Evolutionary conservation across 2,797 vertebrate species (phyloP).

Genomic region (Phataginus tetradactyla): DNA sequence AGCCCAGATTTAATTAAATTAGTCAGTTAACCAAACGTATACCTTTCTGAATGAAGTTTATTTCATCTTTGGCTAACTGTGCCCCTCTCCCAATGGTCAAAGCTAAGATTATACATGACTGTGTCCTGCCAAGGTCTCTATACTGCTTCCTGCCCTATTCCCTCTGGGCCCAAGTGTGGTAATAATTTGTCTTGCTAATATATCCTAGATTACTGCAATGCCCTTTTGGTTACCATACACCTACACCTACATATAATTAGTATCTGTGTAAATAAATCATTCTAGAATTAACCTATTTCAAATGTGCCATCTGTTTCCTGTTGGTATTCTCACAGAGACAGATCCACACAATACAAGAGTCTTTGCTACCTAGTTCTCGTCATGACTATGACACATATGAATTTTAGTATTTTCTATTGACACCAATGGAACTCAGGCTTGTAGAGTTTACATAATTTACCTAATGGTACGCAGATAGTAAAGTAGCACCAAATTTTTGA

Average conservation of each 20-base stretch:
- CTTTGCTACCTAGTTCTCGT: not conserved
- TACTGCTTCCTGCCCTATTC: not conserved
- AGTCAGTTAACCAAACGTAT: not conserved
- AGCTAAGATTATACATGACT: not conserved
- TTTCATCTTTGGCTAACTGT: not conserved
- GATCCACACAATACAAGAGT: not conserved
- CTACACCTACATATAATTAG: not conserved
- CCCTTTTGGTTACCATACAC: not conserved
- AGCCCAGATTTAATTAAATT: not conserved
- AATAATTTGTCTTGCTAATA: not conserved
- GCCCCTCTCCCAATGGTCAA: not conserved
- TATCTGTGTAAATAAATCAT: slow-evolving; percentile 29
- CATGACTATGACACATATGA: not conserved
- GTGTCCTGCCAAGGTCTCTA: not conserved
- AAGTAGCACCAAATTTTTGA: not conserved
- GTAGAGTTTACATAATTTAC: not conserved
- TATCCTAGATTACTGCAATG: not conserved
- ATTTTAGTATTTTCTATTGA: not conserved
- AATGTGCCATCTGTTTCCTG: not conserved
- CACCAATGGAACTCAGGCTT: not conserved
- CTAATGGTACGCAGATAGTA: not conserved
- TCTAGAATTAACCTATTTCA: slow-evolving; percentile 29
- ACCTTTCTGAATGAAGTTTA: not conserved
- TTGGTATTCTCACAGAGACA: not conserved
- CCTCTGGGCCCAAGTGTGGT: not conserved